Conservation (phyloP, 2,113 vertebrate genomes). For the Tupaia chinensis region DNA sequence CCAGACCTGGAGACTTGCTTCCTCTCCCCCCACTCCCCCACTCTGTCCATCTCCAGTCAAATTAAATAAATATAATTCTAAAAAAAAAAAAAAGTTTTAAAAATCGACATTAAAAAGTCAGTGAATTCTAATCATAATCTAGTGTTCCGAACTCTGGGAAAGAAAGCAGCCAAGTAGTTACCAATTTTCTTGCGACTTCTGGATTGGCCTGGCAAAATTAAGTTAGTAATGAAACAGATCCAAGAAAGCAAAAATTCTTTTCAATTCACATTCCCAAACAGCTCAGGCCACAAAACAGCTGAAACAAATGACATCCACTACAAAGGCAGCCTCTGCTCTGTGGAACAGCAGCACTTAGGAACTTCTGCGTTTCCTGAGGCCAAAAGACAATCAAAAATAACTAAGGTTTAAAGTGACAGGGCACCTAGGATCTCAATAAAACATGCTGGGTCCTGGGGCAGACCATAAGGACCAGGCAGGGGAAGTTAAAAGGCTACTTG, state of each 20-base stretch:
- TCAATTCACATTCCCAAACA: background rate
- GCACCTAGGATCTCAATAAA: background rate
- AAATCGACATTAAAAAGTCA: background rate
- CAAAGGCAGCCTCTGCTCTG: background rate
- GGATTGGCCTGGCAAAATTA: background rate
- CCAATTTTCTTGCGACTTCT: background rate
- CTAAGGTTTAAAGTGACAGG: background rate
- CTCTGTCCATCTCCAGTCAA: too few relatives aligned
- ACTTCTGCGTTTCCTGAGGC: background rate
- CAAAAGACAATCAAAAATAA: background rate
- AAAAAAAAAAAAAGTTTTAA: too few relatives aligned
- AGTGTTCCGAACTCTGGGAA: background rate
- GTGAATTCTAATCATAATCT: background rate
- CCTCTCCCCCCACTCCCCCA: too few relatives aligned
- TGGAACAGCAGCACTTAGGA: background rate
- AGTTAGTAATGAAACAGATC: background rate
- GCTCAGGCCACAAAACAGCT: background rate
- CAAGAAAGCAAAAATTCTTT: conserved; percentile 33
- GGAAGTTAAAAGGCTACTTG: background rate
- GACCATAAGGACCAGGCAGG: background rate
- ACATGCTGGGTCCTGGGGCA: background rate
- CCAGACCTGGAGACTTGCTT: too few relatives aligned
- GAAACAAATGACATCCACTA: conserved; percentile 28
- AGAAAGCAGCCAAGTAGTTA: background rate
- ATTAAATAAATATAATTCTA: too few relatives aligned